These are phyloP conservation scores for Taphrorychus bicolor DNA, from an alignment of 2,888 invertebrate species.

Conservation along the genomic window DNA sequence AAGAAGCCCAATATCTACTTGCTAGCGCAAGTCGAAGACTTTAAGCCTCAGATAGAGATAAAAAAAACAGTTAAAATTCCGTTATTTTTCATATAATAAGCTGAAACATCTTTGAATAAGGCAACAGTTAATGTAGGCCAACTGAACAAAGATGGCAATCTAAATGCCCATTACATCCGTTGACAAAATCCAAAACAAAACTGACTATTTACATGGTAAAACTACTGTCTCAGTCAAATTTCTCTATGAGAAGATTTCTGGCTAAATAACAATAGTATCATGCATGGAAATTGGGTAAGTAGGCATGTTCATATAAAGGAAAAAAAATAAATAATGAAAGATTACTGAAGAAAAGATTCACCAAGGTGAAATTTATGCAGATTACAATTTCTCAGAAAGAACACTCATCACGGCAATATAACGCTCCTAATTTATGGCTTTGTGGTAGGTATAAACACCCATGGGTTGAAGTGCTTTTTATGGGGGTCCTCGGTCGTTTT, in stretches of 20 bases:
- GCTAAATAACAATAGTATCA: not conserved
- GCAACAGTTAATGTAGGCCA: constrained; percentile 36
- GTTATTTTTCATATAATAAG: constrained; percentile 35
- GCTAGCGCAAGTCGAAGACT: not conserved
- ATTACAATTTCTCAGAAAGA: not conserved
- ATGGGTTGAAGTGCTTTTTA: not conserved
- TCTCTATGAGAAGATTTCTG: not conserved
- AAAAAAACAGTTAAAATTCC: constrained; percentile 35
- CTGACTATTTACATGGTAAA: constrained; percentile 17
- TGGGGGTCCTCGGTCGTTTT: not conserved
- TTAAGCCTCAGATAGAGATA: not conserved
- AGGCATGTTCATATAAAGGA: not conserved
- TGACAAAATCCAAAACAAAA: constrained; percentile 4
- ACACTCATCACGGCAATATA: not conserved
- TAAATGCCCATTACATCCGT: constrained; percentile 28
- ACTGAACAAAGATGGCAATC: constrained; percentile 36
- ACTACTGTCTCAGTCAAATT: not conserved
- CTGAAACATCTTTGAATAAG: constrained; percentile 31
- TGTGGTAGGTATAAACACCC: constrained; percentile 1
- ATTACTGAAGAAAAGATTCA: too few relatives aligned
- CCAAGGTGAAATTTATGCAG: constrained; percentile 6
- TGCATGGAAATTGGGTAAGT: not conserved
- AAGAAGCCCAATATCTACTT: not conserved
- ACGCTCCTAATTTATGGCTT: constrained; percentile 3
- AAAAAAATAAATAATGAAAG: not conserved